Base-by-base conservation (phyloP, 1,140 invertebrate genomes). In the Drosophila littoralis region DNA sequence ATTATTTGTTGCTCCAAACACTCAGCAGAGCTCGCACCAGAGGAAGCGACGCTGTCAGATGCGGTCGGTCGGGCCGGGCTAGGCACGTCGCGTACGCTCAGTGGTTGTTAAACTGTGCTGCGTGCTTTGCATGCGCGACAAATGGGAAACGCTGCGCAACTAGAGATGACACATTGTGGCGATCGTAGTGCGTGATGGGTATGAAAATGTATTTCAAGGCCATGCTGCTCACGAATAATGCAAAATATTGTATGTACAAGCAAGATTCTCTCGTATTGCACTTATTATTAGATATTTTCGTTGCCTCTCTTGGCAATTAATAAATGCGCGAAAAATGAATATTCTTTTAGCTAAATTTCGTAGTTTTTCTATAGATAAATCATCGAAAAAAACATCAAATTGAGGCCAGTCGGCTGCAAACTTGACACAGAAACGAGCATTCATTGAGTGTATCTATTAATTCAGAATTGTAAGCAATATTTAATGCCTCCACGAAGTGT, bases 381-480 rank as follows among this genome's bases (percentile, higher is more conserved):
- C 22, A 4, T 61, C 13, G 52, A 45, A 45, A 43, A 35, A 46
- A 48, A 17, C 43, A 45, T 15, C 6, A 32, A 86, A 86, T 86
- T 69, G 82, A 63, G 82, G 82, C 51, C 83, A 79, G 12, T 46
- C 33, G 52, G 51, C 45, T 43, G 69, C 69, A 88, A 88, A 88
- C 83, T 88, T 88, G 83, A 88, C 83, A 88, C 76, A 89, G 17
- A 42, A 68, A 43, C 55, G 58, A 65, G 54, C 72, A 60, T 67
- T 43, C 67, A 79, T 81, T 77, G 77, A 74, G 77, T 76, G 59
- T 50, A 79, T 79, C 71, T 59, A 82, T 86, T 79, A 83, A 88
- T 88, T 83, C 68, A 70, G 74, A 67, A 69, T 58, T 88, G 67
- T 83, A 77, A 83, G 83, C 79, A 88, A 74, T 83, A 88, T 79